phyloP scores from a whole-genome alignment of 2,113 vertebrate genomes.

The Oxygymnocypris stewartii region DNA sequence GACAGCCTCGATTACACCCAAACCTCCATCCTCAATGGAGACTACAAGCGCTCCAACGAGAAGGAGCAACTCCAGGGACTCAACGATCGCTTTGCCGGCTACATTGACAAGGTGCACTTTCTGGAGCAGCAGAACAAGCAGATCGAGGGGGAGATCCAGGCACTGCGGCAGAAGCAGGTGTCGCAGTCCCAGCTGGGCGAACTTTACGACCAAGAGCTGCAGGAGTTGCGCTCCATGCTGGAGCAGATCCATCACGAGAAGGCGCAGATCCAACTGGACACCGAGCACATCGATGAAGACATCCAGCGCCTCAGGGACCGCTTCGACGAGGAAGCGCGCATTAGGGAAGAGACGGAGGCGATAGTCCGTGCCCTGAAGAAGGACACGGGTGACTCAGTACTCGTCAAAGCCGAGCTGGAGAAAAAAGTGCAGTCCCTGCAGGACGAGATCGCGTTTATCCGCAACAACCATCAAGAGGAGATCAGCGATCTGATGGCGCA shows the following conservation, averaged over 20 bases:
- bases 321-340: slow-evolving; percentile 91
- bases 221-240: slow-evolving; percentile 86
- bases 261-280: slow-evolving; percentile 91
- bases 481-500: slow-evolving; percentile 92
- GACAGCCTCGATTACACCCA: slow-evolving; percentile 87
- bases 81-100: slow-evolving; percentile 96
- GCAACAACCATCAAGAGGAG: slow-evolving; percentile 95
- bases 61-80: slow-evolving; percentile 97
- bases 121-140: slow-evolving; percentile 98
- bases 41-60: slow-evolving; percentile 91
- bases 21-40: slow-evolving; percentile 84
- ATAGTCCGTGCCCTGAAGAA: slow-evolving; percentile 89
- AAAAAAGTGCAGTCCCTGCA: slow-evolving; percentile 97
- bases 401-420: slow-evolving; percentile 90
- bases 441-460: slow-evolving; percentile 93
- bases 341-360: slow-evolving; percentile 91
- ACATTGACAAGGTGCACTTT: slow-evolving; percentile 97
- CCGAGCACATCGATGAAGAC: slow-evolving; percentile 95
- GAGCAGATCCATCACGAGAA: slow-evolving; percentile 93
- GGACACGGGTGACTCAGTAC: slow-evolving; percentile 85
- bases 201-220: slow-evolving; percentile 93
- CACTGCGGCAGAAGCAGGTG: slow-evolving; percentile 92
- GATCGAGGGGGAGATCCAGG: slow-evolving; percentile 92
- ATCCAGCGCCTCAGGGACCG: slow-evolving; percentile 92
- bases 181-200: slow-evolving; percentile 88